Conservation (phyloP, 64 coral and sea anemone species). For the Exaiptasia diaphana region DNA sequence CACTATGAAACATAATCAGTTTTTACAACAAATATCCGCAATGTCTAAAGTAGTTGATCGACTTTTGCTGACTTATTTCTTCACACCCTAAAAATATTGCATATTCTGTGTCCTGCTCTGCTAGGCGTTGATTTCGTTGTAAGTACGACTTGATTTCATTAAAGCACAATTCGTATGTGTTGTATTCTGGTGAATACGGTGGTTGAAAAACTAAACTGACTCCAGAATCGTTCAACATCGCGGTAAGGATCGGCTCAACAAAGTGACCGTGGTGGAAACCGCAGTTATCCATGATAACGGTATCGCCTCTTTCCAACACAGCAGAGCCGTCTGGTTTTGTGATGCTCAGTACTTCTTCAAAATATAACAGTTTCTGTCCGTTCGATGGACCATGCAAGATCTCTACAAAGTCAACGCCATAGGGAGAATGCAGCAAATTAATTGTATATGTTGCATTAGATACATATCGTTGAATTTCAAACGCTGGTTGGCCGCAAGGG, state of each 20-base stretch:
- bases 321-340: constrained; percentile 16
- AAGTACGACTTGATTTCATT: constrained; percentile 36
- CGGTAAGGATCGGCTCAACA: constrained; percentile 17
- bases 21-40: constrained; percentile 25
- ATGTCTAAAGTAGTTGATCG: not conserved
- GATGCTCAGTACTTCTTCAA: constrained; percentile 12
- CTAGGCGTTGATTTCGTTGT: not conserved
- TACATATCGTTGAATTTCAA: constrained; percentile 35
- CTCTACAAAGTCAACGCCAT: constrained; percentile 7
- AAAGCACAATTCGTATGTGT: constrained; percentile 19
- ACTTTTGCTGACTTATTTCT: constrained; percentile 15
- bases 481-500: not conserved
- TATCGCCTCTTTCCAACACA: constrained; percentile 31
- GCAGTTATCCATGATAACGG: constrained; percentile 21
- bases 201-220: constrained; percentile 52
- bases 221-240: constrained; percentile 35
- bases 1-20: not conserved
- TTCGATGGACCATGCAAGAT: constrained; percentile 22
- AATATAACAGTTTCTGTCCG: not conserved
- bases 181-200: constrained; percentile 18
- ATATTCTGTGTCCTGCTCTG: constrained; percentile 23
- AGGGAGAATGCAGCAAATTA: constrained; percentile 27
- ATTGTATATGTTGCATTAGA: constrained; percentile 50
- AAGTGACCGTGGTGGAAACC: constrained; percentile 67
- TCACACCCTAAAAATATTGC: not conserved